Conservation (phyloP, 1,140 invertebrate species). For the Calosoma granatense region DNA sequence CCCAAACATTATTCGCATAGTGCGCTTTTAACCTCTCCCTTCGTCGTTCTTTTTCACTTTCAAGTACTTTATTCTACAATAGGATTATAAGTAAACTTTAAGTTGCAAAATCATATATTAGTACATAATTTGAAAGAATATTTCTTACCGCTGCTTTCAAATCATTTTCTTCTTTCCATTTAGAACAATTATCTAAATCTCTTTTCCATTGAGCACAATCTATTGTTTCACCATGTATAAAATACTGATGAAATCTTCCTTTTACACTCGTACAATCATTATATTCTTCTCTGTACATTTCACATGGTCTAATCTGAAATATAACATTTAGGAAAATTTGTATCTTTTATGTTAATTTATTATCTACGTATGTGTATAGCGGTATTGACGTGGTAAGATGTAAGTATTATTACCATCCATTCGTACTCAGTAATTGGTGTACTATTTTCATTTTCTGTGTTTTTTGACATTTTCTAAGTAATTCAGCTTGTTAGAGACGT, state of each 20-base stretch:
- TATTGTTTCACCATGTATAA: slow-evolving; percentile 56
- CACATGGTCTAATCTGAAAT: slow-evolving; percentile 59
- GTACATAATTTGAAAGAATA: background rate
- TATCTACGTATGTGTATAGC: background rate
- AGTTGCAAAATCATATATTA: slow-evolving; percentile 11
- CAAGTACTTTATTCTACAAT: slow-evolving; percentile 53
- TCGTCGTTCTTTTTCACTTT: slow-evolving; percentile 58
- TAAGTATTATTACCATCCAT: slow-evolving; percentile 29
- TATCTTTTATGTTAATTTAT: background rate
- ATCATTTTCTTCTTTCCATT: slow-evolving; percentile 53
- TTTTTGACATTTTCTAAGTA: background rate
- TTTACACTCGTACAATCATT: slow-evolving; percentile 61
- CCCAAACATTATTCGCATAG: slow-evolving; percentile 66
- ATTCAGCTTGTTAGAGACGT: too few relatives aligned
- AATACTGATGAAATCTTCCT: slow-evolving; percentile 77
- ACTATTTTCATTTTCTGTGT: background rate
- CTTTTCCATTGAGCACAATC: slow-evolving; percentile 71
- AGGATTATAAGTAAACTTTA: slow-evolving; percentile 13
- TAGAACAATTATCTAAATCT: slow-evolving; percentile 63
- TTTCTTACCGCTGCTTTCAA: slow-evolving; percentile 49
- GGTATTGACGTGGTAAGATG: background rate
- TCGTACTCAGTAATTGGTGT: slow-evolving; percentile 14
- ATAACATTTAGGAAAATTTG: background rate
- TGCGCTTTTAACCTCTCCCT: slow-evolving; percentile 50
- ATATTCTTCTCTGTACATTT: slow-evolving; percentile 66